Evolutionary conservation across 2,113 vertebrate species (phyloP).

Genomic region (Anolis sagrei): DNA sequence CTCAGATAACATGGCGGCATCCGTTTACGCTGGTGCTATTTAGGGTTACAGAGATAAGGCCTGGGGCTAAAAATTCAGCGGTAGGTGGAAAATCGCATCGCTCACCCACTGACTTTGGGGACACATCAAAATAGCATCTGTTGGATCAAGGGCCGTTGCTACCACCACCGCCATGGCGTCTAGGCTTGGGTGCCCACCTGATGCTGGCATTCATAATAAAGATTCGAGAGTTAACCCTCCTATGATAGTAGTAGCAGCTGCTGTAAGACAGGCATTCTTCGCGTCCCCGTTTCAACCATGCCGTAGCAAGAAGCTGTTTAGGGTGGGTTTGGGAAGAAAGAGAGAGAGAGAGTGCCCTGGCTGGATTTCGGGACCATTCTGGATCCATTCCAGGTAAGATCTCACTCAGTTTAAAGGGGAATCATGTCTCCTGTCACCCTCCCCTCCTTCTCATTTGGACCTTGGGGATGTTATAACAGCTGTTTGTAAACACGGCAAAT

Average conservation of each 20-base stretch:
- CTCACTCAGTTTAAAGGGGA: conserved; percentile 34
- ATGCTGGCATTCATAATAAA: neutral
- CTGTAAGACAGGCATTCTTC: neutral
- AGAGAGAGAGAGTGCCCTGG: conserved; percentile 39
- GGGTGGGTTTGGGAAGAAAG: conserved; percentile 25
- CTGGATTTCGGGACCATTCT: conserved; percentile 52
- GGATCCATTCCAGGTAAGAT: conserved; percentile 61
- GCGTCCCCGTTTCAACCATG: conserved; percentile 36
- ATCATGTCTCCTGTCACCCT: conserved; percentile 3
- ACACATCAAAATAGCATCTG: conserved; percentile 1
- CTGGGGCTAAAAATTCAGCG: neutral
- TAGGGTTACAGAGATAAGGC: conserved; percentile 12
- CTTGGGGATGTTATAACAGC: conserved; percentile 66
- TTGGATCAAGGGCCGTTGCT: neutral
- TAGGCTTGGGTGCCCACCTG: neutral
- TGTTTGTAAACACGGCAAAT: conserved; percentile 69
- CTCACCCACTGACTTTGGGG: neutral
- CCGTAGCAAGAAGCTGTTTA: conserved; percentile 46
- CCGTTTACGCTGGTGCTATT: neutral
- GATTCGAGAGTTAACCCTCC: neutral
- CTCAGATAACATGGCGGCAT: neutral
- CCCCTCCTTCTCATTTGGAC: conserved; percentile 36
- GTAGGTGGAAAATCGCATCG: conserved; percentile 6
- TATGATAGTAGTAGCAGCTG: conserved; percentile 37
- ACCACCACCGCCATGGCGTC: neutral